These are phyloP conservation scores for Chrysocyon brachyurus DNA, from an alignment of 2,797 vertebrate genomes.

Conservation along the genomic window DNA sequence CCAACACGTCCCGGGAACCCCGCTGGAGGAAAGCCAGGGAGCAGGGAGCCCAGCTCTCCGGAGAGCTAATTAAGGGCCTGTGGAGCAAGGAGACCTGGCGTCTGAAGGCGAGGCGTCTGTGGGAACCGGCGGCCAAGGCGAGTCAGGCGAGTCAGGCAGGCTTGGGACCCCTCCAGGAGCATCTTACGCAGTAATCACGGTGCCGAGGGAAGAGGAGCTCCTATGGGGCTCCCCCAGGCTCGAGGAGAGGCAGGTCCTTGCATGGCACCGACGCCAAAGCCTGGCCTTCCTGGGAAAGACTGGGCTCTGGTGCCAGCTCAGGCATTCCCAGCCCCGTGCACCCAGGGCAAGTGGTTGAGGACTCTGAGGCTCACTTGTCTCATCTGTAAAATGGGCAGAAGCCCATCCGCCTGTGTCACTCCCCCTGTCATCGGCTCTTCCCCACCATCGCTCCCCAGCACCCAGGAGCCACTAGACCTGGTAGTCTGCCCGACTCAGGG, in stretches of 20 bases:
- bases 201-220: background rate
- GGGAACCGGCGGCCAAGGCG: background rate
- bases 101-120: background rate
- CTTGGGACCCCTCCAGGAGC: background rate
- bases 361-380: background rate
- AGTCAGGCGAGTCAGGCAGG: fast-evolving
- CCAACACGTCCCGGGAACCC: background rate
- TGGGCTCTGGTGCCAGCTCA: background rate
- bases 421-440: background rate
- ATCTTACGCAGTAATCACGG: fast-evolving
- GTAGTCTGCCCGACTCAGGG: background rate
- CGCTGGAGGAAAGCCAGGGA: background rate
- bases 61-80: background rate
- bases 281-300: background rate
- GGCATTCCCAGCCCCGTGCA: fast-evolving
- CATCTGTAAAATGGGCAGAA: background rate
- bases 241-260: fast-evolving
- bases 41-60: background rate
- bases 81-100: fast-evolving
- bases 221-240: fast-evolving
- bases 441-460: background rate
- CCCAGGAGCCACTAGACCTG: background rate
- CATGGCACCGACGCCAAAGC: fast-evolving
- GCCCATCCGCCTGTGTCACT: background rate
- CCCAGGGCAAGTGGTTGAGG: fast-evolving